Evolutionary conservation across 2,113 vertebrate genomes (phyloP).

Genomic region (Ailurus styani): DNA sequence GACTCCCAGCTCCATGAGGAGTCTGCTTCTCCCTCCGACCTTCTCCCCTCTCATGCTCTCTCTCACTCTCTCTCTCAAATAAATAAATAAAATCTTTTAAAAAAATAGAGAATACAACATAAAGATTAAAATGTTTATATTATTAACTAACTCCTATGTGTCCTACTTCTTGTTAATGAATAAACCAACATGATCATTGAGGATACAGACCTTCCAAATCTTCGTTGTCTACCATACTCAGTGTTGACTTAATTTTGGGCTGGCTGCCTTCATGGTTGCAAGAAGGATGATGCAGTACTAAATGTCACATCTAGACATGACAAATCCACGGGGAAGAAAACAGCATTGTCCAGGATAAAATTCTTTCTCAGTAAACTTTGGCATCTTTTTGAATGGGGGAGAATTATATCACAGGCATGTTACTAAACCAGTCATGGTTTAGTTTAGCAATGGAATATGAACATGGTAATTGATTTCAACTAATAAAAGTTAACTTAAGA

Average conservation of each 20-base stretch:
- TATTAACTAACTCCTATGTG: not conserved
- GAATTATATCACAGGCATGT: not conserved
- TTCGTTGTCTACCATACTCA: not conserved
- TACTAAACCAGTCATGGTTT: not conserved
- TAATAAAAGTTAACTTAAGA: not conserved
- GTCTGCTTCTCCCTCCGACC: too few species aligned
- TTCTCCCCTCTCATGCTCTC: too few species aligned
- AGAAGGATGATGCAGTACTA: not conserved
- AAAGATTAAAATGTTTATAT: not conserved
- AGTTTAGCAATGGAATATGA: not conserved
- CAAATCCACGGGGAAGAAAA: not conserved
- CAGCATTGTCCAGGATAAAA: not conserved
- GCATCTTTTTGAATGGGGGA: not conserved
- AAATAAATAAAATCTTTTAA: too few species aligned
- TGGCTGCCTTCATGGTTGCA: not conserved
- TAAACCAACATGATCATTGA: not conserved
- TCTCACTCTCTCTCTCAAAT: too few species aligned
- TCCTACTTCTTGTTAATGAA: not conserved
- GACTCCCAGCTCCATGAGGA: too few species aligned
- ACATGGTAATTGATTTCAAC: not conserved
- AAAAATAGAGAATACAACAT: not conserved
- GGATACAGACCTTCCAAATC: not conserved
- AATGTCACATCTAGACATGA: not conserved
- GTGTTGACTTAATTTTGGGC: not conserved
- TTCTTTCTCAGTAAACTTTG: not conserved